Conservation (phyloP, 1,140 invertebrate species). For the Heliothis subflexa region DNA sequence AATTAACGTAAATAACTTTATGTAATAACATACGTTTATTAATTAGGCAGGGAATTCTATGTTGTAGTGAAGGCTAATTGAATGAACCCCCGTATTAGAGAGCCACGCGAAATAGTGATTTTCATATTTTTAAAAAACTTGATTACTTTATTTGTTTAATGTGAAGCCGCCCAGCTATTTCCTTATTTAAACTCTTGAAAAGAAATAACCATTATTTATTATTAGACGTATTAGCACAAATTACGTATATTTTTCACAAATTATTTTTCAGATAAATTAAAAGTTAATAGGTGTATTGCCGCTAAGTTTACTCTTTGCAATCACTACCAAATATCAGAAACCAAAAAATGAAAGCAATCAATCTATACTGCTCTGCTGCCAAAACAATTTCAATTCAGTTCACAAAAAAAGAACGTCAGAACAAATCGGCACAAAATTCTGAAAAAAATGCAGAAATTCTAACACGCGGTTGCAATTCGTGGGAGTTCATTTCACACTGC, state of each 20-base stretch:
- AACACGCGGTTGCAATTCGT: neutral
- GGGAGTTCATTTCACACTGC: neutral
- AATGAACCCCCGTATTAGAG: conserved; percentile 41
- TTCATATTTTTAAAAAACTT: conserved; percentile 39
- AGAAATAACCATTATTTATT: neutral
- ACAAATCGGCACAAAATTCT: neutral
- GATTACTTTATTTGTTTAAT: conserved; percentile 33
- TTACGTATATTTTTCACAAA: too few species aligned
- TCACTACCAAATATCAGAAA: neutral
- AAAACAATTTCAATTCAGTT: conserved; percentile 9
- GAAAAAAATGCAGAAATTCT: neutral
- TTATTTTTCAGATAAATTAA: too few species aligned
- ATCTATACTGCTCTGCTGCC: neutral
- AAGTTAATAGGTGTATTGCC: too few species aligned
- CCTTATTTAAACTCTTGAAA: neutral
- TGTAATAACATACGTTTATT: conserved; percentile 27
- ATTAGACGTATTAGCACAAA: too few species aligned
- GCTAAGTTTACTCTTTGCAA: neutral
- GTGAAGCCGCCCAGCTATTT: neutral
- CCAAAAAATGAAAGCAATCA: neutral
- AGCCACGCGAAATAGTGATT: conserved; percentile 58
- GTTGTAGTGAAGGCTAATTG: conserved; percentile 44
- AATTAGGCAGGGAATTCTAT: conserved; percentile 35
- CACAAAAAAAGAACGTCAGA: neutral
- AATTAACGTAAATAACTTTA: conserved; percentile 27